Conservation (phyloP, 2,888 invertebrate species). For the Torymus aiolomorphi region DNA sequence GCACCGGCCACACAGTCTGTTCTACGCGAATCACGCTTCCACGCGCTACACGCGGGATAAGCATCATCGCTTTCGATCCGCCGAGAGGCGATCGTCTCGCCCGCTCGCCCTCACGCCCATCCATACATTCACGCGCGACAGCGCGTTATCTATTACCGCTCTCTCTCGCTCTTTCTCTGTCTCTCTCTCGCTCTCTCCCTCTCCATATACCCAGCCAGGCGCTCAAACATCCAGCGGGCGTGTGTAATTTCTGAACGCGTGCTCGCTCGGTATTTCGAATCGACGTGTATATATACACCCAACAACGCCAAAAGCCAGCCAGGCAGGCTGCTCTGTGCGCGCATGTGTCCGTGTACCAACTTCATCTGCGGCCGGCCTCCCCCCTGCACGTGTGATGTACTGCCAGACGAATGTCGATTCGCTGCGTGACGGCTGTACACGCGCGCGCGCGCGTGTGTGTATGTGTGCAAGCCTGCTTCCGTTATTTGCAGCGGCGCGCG, state of each 20-base stretch:
- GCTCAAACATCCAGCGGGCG: conserved; percentile 14
- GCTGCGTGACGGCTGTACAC: no score
- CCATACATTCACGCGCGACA: conserved; percentile 11
- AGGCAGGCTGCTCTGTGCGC: neutral
- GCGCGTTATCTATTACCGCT: conserved; percentile 43
- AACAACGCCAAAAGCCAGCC: neutral
- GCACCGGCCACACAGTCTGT: no score
- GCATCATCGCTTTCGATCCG: neutral
- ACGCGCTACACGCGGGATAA: conserved; percentile 1
- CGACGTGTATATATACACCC: neutral
- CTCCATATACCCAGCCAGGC: no score
- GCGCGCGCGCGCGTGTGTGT: no score
- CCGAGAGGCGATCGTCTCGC: neutral
- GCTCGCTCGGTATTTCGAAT: conserved; percentile 2
- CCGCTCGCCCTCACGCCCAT: neutral
- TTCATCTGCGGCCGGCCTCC: conserved; percentile 46
- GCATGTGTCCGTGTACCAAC: conserved; percentile 18
- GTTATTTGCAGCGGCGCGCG: conserved; percentile 17
- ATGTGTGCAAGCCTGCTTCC: conserved; percentile 7
- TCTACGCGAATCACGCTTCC: no score
- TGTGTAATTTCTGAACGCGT: conserved; percentile 29
- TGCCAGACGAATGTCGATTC: conserved; percentile 47
- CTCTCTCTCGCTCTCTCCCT: no score
- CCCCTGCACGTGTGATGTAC: conserved; percentile 38
- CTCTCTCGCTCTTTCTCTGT: no score